phyloP scores from a whole-genome alignment of 1,140 invertebrate genomes.

The Dryas iulia region DNA sequence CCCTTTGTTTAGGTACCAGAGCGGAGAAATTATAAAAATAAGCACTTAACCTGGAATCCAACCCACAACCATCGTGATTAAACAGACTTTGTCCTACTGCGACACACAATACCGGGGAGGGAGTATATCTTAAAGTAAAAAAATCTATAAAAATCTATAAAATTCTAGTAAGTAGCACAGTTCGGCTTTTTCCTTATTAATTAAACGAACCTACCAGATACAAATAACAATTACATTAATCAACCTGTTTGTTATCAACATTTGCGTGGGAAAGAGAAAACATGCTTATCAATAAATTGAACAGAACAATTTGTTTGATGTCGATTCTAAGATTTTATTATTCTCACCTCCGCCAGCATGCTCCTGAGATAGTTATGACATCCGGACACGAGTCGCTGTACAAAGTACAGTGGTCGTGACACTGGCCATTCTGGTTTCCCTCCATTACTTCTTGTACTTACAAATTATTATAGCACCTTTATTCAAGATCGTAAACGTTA shows the following conservation, averaged over 20 bases:
- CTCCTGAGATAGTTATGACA: constrained; percentile 26
- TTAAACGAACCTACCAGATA: neutral
- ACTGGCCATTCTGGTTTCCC: constrained; percentile 18
- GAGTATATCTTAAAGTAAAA: too few species aligned
- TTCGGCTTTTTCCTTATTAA: neutral
- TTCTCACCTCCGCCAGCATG: constrained; percentile 5
- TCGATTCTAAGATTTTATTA: constrained; percentile 8
- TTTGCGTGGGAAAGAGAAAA: constrained; percentile 4
- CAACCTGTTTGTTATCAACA: neutral
- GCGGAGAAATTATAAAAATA: too few species aligned
- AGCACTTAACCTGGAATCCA: too few species aligned
- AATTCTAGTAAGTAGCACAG: too few species aligned
- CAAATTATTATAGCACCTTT: constrained; percentile 8
- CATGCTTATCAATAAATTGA: constrained; percentile 5
- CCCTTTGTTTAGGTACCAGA: too few species aligned
- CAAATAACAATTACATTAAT: neutral
- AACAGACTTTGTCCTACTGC: too few species aligned
- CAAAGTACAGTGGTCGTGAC: constrained; percentile 21
- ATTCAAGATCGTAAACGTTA: constrained; percentile 38
- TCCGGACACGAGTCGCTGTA: constrained; percentile 20
- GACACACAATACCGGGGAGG: too few species aligned
- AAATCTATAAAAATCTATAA: too few species aligned
- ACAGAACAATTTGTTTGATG: constrained; percentile 2
- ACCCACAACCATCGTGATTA: too few species aligned
- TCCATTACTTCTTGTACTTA: constrained; percentile 19